Percentiles rank a stretch among this genome's conserved stretches.
phyloP scores from a whole-genome alignment of 2,113 vertebrate species.

The Nothocercus nigrocapillus region DNA sequence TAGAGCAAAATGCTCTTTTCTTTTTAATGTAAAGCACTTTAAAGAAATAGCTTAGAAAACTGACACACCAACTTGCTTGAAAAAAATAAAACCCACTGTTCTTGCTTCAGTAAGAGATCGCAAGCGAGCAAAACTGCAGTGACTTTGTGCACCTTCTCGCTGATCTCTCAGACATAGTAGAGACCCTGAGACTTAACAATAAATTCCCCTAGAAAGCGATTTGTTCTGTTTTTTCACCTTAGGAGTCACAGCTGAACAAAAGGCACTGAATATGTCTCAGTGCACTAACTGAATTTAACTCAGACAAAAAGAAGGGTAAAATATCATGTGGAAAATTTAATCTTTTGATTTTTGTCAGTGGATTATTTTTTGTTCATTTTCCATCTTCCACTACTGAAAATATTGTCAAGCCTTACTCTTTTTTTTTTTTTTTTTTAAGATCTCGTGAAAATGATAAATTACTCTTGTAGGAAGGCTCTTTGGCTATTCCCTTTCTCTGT shows the following conservation, averaged over 20 bases:
- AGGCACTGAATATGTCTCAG: background rate
- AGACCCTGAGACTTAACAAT: conserved; percentile 11
- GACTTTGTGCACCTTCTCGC: background rate
- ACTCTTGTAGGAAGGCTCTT: background rate
- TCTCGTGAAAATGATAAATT: background rate
- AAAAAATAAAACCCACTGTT: background rate
- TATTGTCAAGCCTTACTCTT: background rate
- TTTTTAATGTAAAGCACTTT: background rate
- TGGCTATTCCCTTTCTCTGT: background rate
- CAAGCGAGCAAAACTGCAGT: background rate
- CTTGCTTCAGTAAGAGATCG: background rate
- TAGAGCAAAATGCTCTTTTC: background rate
- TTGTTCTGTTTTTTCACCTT: background rate
- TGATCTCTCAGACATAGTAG: background rate
- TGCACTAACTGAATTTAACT: conserved; percentile 25
- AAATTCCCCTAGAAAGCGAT: background rate
- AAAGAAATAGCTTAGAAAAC: background rate
- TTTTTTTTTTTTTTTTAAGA: background rate
- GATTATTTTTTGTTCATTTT: background rate
- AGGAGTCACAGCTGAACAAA: background rate
- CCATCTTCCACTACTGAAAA: background rate
- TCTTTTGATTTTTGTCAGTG: background rate
- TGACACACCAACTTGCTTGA: background rate
- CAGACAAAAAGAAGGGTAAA: background rate
- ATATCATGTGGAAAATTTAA: background rate